Base-by-base conservation (phyloP, 1,140 invertebrate species). In the Penaeus japonicus region DNA sequence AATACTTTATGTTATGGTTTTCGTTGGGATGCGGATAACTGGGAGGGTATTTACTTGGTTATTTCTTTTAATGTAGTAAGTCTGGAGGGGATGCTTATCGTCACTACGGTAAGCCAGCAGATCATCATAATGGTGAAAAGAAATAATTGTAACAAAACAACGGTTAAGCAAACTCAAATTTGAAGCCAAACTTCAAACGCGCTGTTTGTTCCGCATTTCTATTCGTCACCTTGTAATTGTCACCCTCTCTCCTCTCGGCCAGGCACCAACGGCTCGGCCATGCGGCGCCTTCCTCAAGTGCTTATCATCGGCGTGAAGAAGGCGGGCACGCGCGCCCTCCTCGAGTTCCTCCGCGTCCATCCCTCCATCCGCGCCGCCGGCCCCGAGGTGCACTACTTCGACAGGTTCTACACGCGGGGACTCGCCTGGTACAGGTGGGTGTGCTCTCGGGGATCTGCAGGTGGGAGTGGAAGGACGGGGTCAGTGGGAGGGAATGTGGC, bases 221-320 rank as follows among this genome's bases (percentile, higher is more conserved):
- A 4, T 39, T 39, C 39, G 39, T 10, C 39, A 7, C 39, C 39
- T 39, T 39, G 3, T 4, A 7, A 39, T 39, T 39, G 4, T 39
- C 3, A 7, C 4, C 39, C 39, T 10, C 39, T 39, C 12, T 39
- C 39, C 39, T 4, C n/a, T n/a, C n/a, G n/a, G 1, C 39, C 83
- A 75, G 65, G 79, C 35, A 87, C 59, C 10, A 86, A 87, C 47
- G 78, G 59, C 22, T 77, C 89, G 27, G 89, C 84, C 2, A 47
- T 27, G 15, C 94, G 95, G 83, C 95, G 96, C 92, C 93, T 98
- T 90, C 97, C 97, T 24, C 95, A 95, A 92, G 96, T 96, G 27
- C 94, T 98, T 88, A 97, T 98, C 90, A 97, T 98, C 90, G 97
- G 97, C 18, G 97, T 97, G 17, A 98, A 98, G 92, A 98, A 98